A percentile compares a stretch with the other conserved stretches of the same genome.
These are phyloP conservation scores for Emydocephalus ijimae DNA, from an alignment of 2,113 vertebrate species.

Conservation along the genomic window DNA sequence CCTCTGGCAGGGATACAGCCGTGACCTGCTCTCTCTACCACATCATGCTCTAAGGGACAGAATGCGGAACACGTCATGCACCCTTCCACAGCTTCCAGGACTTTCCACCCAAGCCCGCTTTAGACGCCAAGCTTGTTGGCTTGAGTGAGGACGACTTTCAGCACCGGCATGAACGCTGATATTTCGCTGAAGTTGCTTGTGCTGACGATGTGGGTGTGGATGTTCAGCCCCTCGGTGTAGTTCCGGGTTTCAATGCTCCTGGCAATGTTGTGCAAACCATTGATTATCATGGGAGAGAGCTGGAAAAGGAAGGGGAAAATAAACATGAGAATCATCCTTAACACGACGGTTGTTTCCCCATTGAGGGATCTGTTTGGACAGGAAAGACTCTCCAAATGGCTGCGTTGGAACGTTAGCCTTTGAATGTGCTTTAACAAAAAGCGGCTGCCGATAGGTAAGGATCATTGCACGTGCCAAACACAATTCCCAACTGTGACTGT, in stretches of 20 bases:
- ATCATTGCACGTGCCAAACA: not conserved
- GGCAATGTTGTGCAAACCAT: slow-evolving; percentile 88
- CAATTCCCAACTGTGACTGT: too few species aligned
- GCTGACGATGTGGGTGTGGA: slow-evolving; percentile 95
- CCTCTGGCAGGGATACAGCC: slow-evolving; percentile 45
- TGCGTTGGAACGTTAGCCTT: not conserved
- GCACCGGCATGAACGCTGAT: slow-evolving; percentile 97
- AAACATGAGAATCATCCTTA: not conserved
- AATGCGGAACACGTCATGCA: slow-evolving; percentile 43
- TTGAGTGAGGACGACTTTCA: slow-evolving; percentile 95
- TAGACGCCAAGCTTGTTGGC: slow-evolving; percentile 91
- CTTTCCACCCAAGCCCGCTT: slow-evolving; percentile 22
- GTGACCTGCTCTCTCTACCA: slow-evolving; percentile 41
- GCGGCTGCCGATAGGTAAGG: not conserved
- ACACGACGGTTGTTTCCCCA: not conserved
- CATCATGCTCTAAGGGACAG: slow-evolving; percentile 47
- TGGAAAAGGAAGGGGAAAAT: slow-evolving; percentile 57
- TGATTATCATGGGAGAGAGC: slow-evolving; percentile 90
- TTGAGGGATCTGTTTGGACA: not conserved
- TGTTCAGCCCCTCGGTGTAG: slow-evolving; percentile 85
- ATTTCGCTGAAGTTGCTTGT: slow-evolving; percentile 98
- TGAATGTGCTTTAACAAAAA: not conserved
- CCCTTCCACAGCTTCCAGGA: slow-evolving; percentile 58
- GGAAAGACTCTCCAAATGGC: not conserved
- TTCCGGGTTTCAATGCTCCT: slow-evolving; percentile 82